phyloP scores from a whole-genome alignment of 1,140 invertebrate genomes.

The Thaumetopoea pityocampa region DNA sequence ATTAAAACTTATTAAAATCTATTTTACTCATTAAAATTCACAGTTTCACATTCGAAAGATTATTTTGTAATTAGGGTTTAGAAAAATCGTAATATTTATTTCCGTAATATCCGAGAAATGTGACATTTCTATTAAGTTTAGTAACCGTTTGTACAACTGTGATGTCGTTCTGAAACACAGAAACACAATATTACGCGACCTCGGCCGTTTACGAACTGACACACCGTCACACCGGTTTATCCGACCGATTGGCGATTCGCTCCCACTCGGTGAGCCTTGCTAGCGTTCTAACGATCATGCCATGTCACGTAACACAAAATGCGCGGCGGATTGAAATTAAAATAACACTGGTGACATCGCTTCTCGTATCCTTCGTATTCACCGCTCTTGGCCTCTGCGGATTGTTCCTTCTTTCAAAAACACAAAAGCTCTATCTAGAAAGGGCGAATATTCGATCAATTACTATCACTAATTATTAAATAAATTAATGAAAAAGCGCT shows the following conservation, averaged over 20 bases:
- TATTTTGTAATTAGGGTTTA: constrained; percentile 3
- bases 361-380: too few species aligned
- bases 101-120: constrained; percentile 16
- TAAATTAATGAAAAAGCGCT: too few species aligned
- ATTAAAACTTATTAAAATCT: constrained; percentile 4
- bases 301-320: constrained; percentile 13
- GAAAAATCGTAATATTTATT: constrained; percentile 8
- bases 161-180: constrained; percentile 19
- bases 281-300: too few species aligned
- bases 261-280: constrained; percentile 13
- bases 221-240: too few species aligned
- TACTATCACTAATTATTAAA: too few species aligned
- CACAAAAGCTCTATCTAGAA: too few species aligned
- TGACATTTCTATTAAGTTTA: constrained; percentile 33
- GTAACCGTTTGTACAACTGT: constrained; percentile 17
- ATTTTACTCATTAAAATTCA: constrained; percentile 4
- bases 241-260: constrained; percentile 14
- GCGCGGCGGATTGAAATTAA: constrained; percentile 21
- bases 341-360: constrained; percentile 29
- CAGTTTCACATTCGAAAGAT: constrained; percentile 1
- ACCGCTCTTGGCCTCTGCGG: too few species aligned
- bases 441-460: too few species aligned
- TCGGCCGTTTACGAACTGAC: constrained; percentile 23
- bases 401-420: too few species aligned
- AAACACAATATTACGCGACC: constrained; percentile 21